Evolutionary conservation across 2,113 vertebrate species (phyloP), one percentile per base, ranked within the genome.

Genomic region (Oryzias javanicus): DNA sequence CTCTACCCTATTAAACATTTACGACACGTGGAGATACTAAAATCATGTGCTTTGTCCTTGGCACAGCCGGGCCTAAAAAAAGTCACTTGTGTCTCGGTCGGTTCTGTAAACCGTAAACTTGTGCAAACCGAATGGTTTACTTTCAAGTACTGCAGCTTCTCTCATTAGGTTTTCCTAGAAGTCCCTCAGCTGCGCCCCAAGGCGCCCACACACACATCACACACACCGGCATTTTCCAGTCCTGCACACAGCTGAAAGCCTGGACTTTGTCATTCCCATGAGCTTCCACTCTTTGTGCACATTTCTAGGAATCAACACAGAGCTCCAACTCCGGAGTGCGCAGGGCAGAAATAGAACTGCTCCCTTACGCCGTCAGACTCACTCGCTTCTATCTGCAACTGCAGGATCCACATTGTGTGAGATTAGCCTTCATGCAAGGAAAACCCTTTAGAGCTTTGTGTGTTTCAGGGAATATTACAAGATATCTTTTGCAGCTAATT

Each of bases 121-220:
- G 12, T 35, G 35, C 35, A 35, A 12, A 35, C 35, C 14, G 16
- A 29, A 29, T 10, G 24, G 24, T 17, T 29, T 27, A 29, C 15
- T 51, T 17, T 51, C 49, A 53, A 46, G 17, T n/a, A 7, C 54
- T 58, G 48, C 19, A 27, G 19, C 22, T 42, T 35, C n/a, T 52
- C 60, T 52, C 53, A 41, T 22, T n/a, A 16, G 2, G 48, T 14
- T 71, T 71, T 64, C 68, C 60, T 59, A 59, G 68, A 71, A 71
- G 29, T 4, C 54, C 60, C 55, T 58, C 19, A 56, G 25, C 46
- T 27, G 52, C 51, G 25, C 49, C 60, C 22, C 35, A 42, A 42
- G 35, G 17, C 20, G 4, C 17, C 27, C 25, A 25, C 49, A 40
- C 25, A 14, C 1, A 49, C 14, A 48, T 24, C 35, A 50, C 29